Base-by-base conservation (phyloP, 2,888 invertebrate genomes). In the Lithophane leautieri region DNA sequence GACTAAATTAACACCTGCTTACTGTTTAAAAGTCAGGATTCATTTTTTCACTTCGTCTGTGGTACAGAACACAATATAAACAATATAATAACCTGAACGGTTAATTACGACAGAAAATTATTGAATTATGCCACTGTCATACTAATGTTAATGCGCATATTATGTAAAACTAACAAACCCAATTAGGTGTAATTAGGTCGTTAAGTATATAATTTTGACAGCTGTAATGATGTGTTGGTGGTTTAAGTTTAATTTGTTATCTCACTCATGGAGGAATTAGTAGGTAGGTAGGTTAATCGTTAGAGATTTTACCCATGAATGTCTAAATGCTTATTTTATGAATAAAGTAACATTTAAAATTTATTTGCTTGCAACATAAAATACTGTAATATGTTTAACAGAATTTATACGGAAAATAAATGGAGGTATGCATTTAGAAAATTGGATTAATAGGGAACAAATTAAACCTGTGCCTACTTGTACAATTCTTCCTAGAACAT, bases 111-210 rank as follows among this genome's bases (percentile, higher is more conserved):
- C 56, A 60, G 28, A 76, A 79, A 79, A 85, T 78, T 73, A 87
- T 85, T 82, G 70, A 84, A 85, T 79, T 69, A 84, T 77, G 61
- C 67, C 56, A 47, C 73, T 68, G 42, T 66, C 75, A 68, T 76
- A 78, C 63, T 76, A 79, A 83, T 83, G 81, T 78, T 80, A 82
- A 85, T 86, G 78, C 72, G 60, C 65, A 73, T 82, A 85, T 83
- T 80, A 86, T 85, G 79, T 82, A 73, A 82, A 87, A 81, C 70
- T 60, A 84, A 85, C 81, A 81, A 76, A 83, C 80, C 70, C 78
- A 83, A 78, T 81, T 80, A 86, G 69, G 54, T 80, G 67, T 86
- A 88, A 87, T 79, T 69, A 79, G 75, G 50, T 70, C 69, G 68
- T 86, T 83, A 72, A 78, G 76, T 82, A 77, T 70, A 73, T 76